Base-by-base conservation (phyloP, 2,888 invertebrate species). In the Brenthis daphne region DNA sequence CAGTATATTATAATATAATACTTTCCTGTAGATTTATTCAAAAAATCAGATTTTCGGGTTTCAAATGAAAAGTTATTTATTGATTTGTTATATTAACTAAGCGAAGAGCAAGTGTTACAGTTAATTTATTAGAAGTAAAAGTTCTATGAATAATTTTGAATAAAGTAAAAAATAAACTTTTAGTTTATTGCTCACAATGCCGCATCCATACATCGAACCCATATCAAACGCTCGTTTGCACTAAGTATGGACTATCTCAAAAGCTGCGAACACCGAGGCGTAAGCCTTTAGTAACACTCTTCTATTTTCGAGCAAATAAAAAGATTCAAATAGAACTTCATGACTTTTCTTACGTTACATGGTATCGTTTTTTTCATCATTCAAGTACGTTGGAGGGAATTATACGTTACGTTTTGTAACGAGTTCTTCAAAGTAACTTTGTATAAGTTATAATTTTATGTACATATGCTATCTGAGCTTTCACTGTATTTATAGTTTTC, bases 151-250 rank as follows among this genome's bases (percentile, higher is more conserved):
- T 43, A 43, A 43, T 8, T 43, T 37, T 8, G 2, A 11, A 14
- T 51, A 53, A 33, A 53, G 6, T 6, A n/a, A n/a, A 16, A 29
- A 33, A 33, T 48, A 33, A 65, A 65, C 29, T 57, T 29, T 16
- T 11, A 33, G 37, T 11, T 43, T 43, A 43, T 43, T 43, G 47
- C 50, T 33, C 14, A 16, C n/a, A 24, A 58, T 53, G 75, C 63
- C 80, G 67, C 77, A 79, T 85, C 83, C 70, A 82, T 82, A 82
- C 65, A 79, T 82, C 83, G 69, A 64, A 78, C 85, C 85, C 86
- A 83, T 88, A 89, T 91, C 89, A 90, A 89, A 89, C 82, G 83
- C 88, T 90, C 90, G 89, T 91, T 90, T 90, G 87, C 86, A 85
- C 86, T 87, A 88, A 88, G 87, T 87, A 89, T 87, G 85, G 86